Base-by-base conservation (phyloP, 2,797 vertebrate species). In the Anabas testudineus region DNA sequence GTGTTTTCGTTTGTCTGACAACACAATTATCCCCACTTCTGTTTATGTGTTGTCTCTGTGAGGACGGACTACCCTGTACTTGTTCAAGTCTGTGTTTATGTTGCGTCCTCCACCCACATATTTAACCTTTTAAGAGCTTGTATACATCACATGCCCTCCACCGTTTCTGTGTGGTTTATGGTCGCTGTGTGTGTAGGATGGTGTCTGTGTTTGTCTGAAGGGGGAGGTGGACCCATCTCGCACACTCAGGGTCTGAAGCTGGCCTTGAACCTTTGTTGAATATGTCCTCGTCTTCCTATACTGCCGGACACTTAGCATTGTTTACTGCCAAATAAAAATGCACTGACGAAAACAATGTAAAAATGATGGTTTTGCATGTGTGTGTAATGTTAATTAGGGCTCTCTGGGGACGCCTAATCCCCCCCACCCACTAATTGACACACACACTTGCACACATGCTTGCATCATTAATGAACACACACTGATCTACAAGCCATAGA, bases 391-490 rank as follows among this genome's bases (percentile, higher is more conserved):
- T 90, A 91, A 89, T 91, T 87, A 88, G 65, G 67, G 63, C 60
- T 92, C 86, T 78, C 81, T 56, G 19, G 82, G 76, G 87, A 91
- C 30, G 19, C 81, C 84, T 92, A 90, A 92, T 91, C 81, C 89
- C 83, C 67, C 85, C 80, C 79, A 80, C 84, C 77, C 81, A 88
- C 82, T 87, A 85, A 89, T 79, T 88, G 79, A 90, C 65, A 47
- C 59, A 64, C 71, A 49, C 76, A 76, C 76, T 76, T 57, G 87
- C 88, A 90, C 84, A 80, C 80, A 73, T 74, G 74, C 76, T 78
- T 59, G 87, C 88, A 90, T 88, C 88, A 87, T 91, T 91, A 87
- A 92, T 93, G 90, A 92, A 88, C 76, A 24, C 86, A 87, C 83
- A 82, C 84, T 91, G 88, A 87, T 91, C 87, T 81, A 86, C 87